Percentiles rank a stretch among this genome's conserved stretches.
These are phyloP conservation scores for Ellobius talpinus DNA, from an alignment of 2,113 vertebrate species.

Conservation along the genomic window DNA sequence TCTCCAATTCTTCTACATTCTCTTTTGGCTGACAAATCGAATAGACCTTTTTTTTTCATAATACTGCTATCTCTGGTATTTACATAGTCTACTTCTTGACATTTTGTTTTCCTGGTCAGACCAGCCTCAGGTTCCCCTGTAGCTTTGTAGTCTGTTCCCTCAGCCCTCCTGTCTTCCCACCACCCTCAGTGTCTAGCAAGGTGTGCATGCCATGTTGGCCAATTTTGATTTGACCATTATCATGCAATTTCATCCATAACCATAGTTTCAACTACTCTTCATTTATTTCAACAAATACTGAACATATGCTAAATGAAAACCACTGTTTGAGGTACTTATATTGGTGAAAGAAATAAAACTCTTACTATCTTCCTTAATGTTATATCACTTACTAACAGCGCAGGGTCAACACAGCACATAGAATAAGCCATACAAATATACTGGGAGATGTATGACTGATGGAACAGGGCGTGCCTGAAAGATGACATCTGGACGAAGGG, in stretches of 20 bases:
- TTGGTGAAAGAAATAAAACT: background rate
- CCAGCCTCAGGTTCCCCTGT: background rate
- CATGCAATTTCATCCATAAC: constrained; percentile 13
- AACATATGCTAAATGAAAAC: background rate
- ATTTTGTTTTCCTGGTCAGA: background rate
- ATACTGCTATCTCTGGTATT: constrained; percentile 49
- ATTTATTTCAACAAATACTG: constrained; percentile 34
- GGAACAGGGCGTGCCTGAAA: background rate
- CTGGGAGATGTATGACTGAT: background rate
- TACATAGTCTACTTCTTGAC: background rate
- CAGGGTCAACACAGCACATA: background rate
- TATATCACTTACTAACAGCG: background rate
- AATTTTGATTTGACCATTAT: constrained; percentile 28
- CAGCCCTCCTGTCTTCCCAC: background rate
- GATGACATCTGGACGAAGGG: background rate
- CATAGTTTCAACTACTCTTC: constrained; percentile 2
- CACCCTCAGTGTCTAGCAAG: background rate
- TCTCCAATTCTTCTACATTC: constrained; percentile 45
- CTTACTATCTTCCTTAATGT: background rate
- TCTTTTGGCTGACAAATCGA: background rate
- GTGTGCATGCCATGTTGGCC: background rate
- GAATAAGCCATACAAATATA: background rate
- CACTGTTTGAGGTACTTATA: background rate
- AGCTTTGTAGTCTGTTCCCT: background rate
- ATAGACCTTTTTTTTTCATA: constrained; percentile 29